These are phyloP conservation scores for Hippocampus comes DNA, from an alignment of 2,113 vertebrate genomes.

Conservation along the genomic window DNA sequence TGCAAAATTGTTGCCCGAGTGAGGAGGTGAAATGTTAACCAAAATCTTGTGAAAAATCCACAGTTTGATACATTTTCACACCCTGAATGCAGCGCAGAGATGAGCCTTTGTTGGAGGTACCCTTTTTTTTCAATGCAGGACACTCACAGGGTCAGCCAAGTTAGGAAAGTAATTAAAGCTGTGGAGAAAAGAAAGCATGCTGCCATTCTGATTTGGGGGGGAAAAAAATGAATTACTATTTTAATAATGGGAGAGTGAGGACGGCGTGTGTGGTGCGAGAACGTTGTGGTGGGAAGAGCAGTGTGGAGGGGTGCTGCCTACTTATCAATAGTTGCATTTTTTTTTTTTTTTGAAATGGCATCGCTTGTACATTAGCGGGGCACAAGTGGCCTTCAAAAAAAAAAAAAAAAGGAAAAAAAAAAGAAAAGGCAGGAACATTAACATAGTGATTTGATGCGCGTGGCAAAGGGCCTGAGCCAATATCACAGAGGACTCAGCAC, in stretches of 20 bases:
- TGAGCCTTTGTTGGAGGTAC: slow-evolving; percentile 73
- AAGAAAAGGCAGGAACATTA: slow-evolving; percentile 94
- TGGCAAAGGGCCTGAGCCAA: slow-evolving; percentile 99
- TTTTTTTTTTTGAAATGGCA: slow-evolving; percentile 80
- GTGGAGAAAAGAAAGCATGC: slow-evolving; percentile 97
- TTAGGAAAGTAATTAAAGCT: slow-evolving; percentile 98
- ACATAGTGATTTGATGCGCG: slow-evolving; percentile 99
- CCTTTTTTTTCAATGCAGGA: slow-evolving; percentile 68
- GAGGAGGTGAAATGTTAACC: slow-evolving; percentile 76
- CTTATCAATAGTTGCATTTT: slow-evolving; percentile 91
- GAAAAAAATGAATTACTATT: slow-evolving; percentile 91
- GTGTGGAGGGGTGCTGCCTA: slow-evolving; percentile 75
- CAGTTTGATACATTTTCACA: slow-evolving; percentile 74
- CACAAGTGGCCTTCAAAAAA: slow-evolving; percentile 99
- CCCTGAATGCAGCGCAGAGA: slow-evolving; percentile 63
- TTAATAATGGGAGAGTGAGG: slow-evolving; percentile 78
- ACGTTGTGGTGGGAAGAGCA: slow-evolving; percentile 63
- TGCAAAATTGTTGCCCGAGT: slow-evolving; percentile 33
- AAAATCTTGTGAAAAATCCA: slow-evolving; percentile 69
- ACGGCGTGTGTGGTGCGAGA: slow-evolving; percentile 60
- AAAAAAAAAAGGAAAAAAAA: slow-evolving; percentile 87
- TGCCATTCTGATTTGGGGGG: slow-evolving; percentile 95
- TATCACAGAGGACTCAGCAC: slow-evolving; percentile 99
- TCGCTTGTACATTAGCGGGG: slow-evolving; percentile 95
- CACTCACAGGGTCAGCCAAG: slow-evolving; percentile 80